Base-by-base conservation (phyloP, 2,113 vertebrate genomes). In the Neodon shergylaensis region DNA sequence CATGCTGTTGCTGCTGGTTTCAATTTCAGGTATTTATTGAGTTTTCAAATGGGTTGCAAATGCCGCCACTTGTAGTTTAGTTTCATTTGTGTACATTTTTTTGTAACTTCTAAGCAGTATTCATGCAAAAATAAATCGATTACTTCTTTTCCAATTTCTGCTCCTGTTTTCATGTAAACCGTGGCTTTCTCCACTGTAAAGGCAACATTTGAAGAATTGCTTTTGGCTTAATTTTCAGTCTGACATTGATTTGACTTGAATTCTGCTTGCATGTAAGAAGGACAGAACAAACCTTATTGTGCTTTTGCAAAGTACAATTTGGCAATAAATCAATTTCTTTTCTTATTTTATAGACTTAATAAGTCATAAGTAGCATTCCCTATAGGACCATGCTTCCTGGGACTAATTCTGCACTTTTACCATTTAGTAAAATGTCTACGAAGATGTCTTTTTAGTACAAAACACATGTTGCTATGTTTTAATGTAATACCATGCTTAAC, bases 191-290 rank as follows among this genome's bases (percentile, higher is more conserved):
- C 33, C 76, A 70, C n/a, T 76, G 12, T 44, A 77, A 74, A 54
- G 19, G 14, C 11, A 82, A 49, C 26, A 82, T 66, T 92, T 81
- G 26, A 42, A 70, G 90, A 44, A 73, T 84, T 72, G 28, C 39
- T 72, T 54, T 88, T 12, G 65, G 33, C 87, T 65, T 84, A n/a
- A 88, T 65, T 88, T 88, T 77, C 68, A 88, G 52, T 88, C 52
- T 49, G 87, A 84, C n/a, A 68, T 82, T 86, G 66, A 96, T n/a
- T 76, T 90, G 54, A 86, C n/a, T 61, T 90, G 66, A 87, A 91
- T 31, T n/a, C 47, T 84, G 78, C 58, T 90, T 68, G 22, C 28
- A 42, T 61, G 22, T 54, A 92, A 92, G 47, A 82, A 52, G 28
- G 24, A 39, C 47, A n/a, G 2, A 70, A 88, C 49, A 17, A n/a